phyloP scores from a whole-genome alignment of 2,888 invertebrate species.

The Acronicta leporina region DNA sequence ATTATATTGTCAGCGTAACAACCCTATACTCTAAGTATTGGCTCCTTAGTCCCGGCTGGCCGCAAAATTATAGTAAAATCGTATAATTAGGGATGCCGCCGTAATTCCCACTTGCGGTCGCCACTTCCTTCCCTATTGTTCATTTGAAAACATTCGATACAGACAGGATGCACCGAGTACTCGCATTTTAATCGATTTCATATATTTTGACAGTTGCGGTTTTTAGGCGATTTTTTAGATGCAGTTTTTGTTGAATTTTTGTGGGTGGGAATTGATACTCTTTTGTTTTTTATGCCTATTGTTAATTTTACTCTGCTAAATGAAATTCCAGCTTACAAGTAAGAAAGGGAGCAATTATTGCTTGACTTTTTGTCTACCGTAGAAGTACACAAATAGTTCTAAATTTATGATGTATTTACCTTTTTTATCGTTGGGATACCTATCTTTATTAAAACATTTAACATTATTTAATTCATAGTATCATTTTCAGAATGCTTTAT shows the following conservation, averaged over 20 bases:
- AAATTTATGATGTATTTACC: background rate
- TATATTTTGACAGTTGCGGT: constrained; percentile 86
- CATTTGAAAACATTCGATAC: constrained; percentile 63
- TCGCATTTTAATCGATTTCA: constrained; percentile 82
- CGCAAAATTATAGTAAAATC: constrained; percentile 85
- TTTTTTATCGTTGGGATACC: background rate
- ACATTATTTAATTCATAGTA: constrained; percentile 2
- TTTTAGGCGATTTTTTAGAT: constrained; percentile 71
- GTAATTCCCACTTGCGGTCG: constrained; percentile 84
- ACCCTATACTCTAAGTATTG: constrained; percentile 52
- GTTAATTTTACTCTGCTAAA: background rate
- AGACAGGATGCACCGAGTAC: constrained; percentile 70
- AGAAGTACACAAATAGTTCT: background rate
- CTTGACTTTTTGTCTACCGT: background rate
- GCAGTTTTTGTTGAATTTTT: constrained; percentile 61
- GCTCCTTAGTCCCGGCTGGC: constrained; percentile 66
- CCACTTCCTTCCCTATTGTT: constrained; percentile 86
- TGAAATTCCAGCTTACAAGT: constrained; percentile 5
- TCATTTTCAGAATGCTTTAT: constrained; percentile 1
- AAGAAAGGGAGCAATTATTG: constrained; percentile 10
- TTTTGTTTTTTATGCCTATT: constrained; percentile 30
- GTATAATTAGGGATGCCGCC: constrained; percentile 83
- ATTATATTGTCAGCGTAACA: constrained; percentile 11
- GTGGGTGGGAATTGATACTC: constrained; percentile 48
- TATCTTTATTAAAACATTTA: background rate